phyloP scores from a whole-genome alignment of 2,888 invertebrate species.

The Agelastica alni region DNA sequence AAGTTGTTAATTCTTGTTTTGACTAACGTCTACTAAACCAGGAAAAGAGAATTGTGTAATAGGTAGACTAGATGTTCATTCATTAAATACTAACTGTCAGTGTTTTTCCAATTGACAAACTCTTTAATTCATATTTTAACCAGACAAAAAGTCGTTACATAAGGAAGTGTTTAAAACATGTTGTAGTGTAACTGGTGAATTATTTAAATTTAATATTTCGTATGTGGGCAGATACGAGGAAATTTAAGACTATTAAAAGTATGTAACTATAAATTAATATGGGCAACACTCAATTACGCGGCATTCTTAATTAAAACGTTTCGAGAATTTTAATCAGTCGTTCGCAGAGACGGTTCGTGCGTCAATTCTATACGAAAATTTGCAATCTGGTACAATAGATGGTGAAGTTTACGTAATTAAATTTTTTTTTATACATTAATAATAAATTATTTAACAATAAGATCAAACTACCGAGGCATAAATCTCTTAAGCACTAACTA shows the following conservation, averaged over 20 bases:
- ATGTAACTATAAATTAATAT: conserved; percentile 1
- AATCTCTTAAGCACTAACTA: too few species aligned
- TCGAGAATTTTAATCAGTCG: conserved; percentile 4
- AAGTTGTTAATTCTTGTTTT: too few species aligned
- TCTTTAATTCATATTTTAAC: not conserved
- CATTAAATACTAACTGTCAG: not conserved
- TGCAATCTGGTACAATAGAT: too few species aligned
- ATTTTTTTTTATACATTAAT: too few species aligned
- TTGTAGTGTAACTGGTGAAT: not conserved
- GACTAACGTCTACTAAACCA: too few species aligned
- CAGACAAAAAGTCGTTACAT: not conserved
- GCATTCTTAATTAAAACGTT: conserved; percentile 1
- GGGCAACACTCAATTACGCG: not conserved
- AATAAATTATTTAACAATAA: too few species aligned
- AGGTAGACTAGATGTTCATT: not conserved
- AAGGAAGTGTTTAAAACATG: not conserved
- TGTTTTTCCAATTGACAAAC: not conserved
- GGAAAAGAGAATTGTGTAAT: not conserved
- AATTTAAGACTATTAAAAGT: not conserved
- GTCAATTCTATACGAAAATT: too few species aligned
- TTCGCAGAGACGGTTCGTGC: not conserved
- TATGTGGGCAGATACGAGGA: conserved; percentile 1
- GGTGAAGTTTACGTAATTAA: too few species aligned
- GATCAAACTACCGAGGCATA: too few species aligned
- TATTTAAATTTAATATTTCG: conserved; percentile 6